These are phyloP conservation scores for Elephantulus edwardii DNA, from an alignment of 2,113 vertebrate species.

Conservation along the genomic window DNA sequence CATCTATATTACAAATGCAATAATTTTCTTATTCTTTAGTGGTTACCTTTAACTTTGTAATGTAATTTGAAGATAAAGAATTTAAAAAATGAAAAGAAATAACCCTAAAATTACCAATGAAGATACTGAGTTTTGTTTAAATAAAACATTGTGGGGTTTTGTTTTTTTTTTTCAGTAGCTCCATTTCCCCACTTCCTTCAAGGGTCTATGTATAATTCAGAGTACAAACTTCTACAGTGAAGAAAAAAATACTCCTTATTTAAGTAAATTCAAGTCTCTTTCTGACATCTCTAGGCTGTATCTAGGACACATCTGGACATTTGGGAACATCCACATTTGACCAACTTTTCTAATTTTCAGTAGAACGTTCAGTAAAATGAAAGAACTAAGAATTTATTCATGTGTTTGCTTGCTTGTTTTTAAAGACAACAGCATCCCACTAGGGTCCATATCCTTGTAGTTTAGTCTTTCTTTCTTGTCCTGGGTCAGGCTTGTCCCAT, in stretches of 20 bases:
- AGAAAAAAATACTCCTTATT: conserved; percentile 19
- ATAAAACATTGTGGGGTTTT: not conserved
- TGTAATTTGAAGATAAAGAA: not conserved
- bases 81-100: not conserved
- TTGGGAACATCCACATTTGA: conserved; percentile 62
- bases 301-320: conserved; percentile 77
- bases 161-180: conserved; percentile 16
- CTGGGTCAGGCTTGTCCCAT: not conserved
- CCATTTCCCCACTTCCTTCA: conserved; percentile 48
- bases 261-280: conserved; percentile 64
- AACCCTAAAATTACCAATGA: not conserved
- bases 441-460: not conserved
- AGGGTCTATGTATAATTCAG: conserved; percentile 50
- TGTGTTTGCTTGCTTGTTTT: not conserved
- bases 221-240: conserved; percentile 45
- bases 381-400: conserved; percentile 28
- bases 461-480: not conserved
- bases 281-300: conserved; percentile 58
- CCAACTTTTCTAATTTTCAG: conserved; percentile 46
- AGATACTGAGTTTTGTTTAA: not conserved
- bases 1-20: not conserved
- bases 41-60: not conserved
- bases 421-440: not conserved
- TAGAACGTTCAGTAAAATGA: conserved; percentile 46
- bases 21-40: not conserved